Base-by-base conservation (phyloP, 1,140 invertebrate genomes). In the Paraescarpia echinospica region DNA sequence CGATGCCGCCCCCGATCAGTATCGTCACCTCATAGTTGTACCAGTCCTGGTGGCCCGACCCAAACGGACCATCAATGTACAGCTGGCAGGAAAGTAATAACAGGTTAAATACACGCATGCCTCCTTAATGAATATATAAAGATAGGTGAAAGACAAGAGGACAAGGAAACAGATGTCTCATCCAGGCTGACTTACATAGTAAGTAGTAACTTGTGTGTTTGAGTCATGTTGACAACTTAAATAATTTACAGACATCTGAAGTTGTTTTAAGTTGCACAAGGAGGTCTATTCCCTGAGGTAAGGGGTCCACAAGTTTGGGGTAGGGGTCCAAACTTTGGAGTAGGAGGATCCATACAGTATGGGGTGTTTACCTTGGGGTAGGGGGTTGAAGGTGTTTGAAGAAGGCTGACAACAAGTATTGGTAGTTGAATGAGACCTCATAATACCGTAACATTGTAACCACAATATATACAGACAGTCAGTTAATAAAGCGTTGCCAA, bases 41-140 rank as follows among this genome's bases (percentile, higher is more conserved):
- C 99, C 99, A 99, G 96, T 99, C 99, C 96, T 99, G 99, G 96
- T 99, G 99, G 1, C 99, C 99, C 34, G 99, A 99, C 0, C 99
- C 99, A 94, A 99, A 99, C 0, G 99, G 99, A 0, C 99, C 99
- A 96, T 99, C 99, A 90, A 99, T 97, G 92, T 98, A 97, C 90
- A 98, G 96, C 96, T 97, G 93, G 34, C 41, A 41, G 92, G 92
- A 77, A 12, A 77, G 14, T 1, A 77, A 77, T 27, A 77, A 59
- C 88, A 91, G 89, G 59, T 89, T 77, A 22, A 4, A 14, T 77
- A 77, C 59, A 77, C 4, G 59, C 22, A 27, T 77, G 59, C 27
- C 59, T 77, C 59, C 8, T 41, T 41, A 41, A 4, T 41, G 41
- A 6, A 12, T 12, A 41, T 12, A 41, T 6, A 22, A 77, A 77